Percentiles rank a stretch among this genome's conserved stretches.
Evolutionary conservation across 2,113 vertebrate species (phyloP).

Genomic region (Telmatochromis sp.): DNA sequence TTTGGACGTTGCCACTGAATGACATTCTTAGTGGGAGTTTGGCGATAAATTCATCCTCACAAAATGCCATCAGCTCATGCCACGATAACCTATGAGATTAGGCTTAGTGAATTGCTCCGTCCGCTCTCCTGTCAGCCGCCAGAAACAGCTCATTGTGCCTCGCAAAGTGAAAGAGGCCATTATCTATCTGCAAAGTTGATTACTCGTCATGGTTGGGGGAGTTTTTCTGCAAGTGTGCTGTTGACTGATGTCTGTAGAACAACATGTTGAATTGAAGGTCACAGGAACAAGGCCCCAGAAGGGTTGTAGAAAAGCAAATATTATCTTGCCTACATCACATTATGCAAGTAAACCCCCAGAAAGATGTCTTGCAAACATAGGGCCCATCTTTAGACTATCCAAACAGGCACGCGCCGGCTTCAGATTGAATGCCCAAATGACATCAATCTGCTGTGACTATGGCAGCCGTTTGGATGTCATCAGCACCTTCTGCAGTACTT

Average conservation of each 20-base stretch:
- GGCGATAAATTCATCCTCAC: conserved; percentile 27
- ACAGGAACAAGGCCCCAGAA: background rate
- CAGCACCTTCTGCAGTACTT: conserved; percentile 26
- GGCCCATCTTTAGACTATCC: background rate
- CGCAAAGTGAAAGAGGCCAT: background rate
- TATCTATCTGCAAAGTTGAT: conserved; percentile 43
- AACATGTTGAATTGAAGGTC: conserved; percentile 42
- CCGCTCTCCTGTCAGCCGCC: background rate
- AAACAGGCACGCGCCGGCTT: background rate
- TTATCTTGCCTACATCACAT: background rate
- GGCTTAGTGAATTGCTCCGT: conserved; percentile 15
- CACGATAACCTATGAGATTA: conserved; percentile 37
- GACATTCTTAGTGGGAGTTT: conserved; percentile 41
- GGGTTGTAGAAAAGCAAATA: background rate
- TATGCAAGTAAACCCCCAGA: background rate
- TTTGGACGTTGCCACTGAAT: conserved; percentile 37
- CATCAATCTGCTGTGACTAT: background rate
- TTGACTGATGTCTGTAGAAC: conserved; percentile 14
- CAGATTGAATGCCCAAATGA: background rate
- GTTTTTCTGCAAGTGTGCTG: background rate
- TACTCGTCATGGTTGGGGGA: conserved; percentile 6
- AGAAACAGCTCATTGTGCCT: conserved; percentile 1
- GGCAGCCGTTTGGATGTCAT: conserved; percentile 4
- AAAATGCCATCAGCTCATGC: conserved; percentile 39
- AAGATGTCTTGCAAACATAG: background rate